A percentile compares a stretch with the other conserved stretches of the same genome.
Evolutionary conservation across 2,888 invertebrate species (phyloP).

Genomic region (Sclerodermus sp.): DNA sequence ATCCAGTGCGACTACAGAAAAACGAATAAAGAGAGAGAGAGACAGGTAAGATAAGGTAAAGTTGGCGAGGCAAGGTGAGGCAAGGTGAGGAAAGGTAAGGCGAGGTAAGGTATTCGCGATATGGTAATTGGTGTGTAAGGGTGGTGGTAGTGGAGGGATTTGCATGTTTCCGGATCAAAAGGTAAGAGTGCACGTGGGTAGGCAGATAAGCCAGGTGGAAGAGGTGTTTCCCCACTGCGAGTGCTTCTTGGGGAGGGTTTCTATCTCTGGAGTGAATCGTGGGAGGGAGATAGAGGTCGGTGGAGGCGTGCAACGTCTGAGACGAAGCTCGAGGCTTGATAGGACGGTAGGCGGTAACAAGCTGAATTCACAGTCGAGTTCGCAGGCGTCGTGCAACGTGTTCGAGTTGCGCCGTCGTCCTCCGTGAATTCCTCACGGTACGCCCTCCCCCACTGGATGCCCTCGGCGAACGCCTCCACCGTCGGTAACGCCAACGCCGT

Average conservation of each 20-base stretch:
- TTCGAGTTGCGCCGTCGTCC: constrained; percentile 42
- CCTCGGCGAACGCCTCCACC: constrained; percentile 12
- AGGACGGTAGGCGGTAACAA: constrained; percentile 52
- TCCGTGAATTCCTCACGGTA: constrained; percentile 1
- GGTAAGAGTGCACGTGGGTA: neutral
- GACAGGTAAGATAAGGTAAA: neutral
- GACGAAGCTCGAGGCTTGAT: constrained; percentile 33
- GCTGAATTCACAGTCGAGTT: constrained; percentile 38
- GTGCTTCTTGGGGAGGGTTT: constrained; percentile 10
- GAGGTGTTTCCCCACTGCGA: constrained; percentile 7
- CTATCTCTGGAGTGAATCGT: constrained; percentile 12
- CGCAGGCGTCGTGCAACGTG: constrained; percentile 40
- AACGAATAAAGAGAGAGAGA: neutral
- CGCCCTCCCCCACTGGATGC: constrained; percentile 24
- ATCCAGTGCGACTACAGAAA: no score
- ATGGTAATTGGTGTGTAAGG: no score
- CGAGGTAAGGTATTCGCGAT: neutral
- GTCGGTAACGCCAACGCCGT: neutral
- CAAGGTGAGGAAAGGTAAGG: constrained; percentile 8
- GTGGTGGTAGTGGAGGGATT: no score
- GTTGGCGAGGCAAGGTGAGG: constrained; percentile 2
- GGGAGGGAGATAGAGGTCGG: constrained; percentile 20
- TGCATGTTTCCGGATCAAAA: no score
- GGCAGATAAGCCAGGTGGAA: constrained; percentile 4
- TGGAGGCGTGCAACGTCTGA: constrained; percentile 38